Conservation (phyloP, 2,888 invertebrate species). For the Troilus luridus region DNA sequence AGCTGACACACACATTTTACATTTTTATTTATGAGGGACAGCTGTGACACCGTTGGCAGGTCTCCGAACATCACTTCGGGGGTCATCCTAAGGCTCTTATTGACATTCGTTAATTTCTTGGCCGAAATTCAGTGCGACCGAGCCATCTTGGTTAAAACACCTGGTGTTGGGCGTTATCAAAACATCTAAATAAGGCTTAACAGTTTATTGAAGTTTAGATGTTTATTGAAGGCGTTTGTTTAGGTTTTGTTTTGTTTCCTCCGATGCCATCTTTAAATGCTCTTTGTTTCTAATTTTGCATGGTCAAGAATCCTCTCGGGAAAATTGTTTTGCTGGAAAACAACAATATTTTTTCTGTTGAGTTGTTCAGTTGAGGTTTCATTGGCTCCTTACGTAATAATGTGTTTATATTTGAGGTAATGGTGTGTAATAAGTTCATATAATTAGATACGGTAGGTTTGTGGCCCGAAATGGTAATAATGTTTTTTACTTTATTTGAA, state of each 20-base stretch:
- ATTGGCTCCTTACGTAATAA: not conserved
- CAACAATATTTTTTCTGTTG: not conserved
- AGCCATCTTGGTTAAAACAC: constrained; percentile 1
- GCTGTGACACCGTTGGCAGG: constrained; percentile 7
- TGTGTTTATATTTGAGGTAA: not conserved
- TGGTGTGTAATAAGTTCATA: not conserved
- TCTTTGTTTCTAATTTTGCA: not conserved
- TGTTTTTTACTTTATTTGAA: not conserved
- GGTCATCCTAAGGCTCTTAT: not conserved
- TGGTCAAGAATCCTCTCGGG: not conserved
- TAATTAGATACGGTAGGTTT: not conserved
- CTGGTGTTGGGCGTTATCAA: not conserved
- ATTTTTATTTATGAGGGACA: constrained; percentile 9
- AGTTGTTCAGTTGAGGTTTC: not conserved
- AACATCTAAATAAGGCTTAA: not conserved
- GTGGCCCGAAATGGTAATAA: not conserved
- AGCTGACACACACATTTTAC: not conserved
- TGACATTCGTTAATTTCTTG: constrained; percentile 17
- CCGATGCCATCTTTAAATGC: not conserved
- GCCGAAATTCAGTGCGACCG: not conserved
- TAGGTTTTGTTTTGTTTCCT: not conserved
- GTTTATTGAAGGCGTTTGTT: not conserved
- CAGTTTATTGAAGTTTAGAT: not conserved
- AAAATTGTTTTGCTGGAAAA: not conserved
- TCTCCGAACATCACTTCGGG: not conserved